These are phyloP conservation scores for Amphiura filiformis DNA, from an alignment of 35 echinoderm and acorn worm species.

Conservation along the genomic window DNA sequence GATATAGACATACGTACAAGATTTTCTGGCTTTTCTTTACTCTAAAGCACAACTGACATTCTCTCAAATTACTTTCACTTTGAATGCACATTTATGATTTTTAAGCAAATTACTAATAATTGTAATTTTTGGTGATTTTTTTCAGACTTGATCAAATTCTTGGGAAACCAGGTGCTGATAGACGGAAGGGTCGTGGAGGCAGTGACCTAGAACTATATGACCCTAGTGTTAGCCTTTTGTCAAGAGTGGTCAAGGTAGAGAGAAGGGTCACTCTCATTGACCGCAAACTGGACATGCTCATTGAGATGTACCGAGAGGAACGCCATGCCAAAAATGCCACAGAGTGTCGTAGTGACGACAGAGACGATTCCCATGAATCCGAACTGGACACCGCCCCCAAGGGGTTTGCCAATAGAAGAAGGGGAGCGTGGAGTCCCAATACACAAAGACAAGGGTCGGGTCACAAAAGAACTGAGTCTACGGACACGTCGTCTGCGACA, in stretches of 20 bases:
- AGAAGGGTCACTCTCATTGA: slow-evolving; percentile 90
- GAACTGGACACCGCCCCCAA: slow-evolving; percentile 59
- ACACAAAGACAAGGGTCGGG: slow-evolving; percentile 40
- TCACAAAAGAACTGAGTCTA: slow-evolving; percentile 43
- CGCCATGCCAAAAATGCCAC: slow-evolving; percentile 60
- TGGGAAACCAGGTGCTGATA: slow-evolving; percentile 63
- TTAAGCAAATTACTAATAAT: too few species aligned
- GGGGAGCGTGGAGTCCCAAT: slow-evolving; percentile 73
- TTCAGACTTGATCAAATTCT: slow-evolving; percentile 84
- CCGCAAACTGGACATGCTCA: slow-evolving; percentile 95
- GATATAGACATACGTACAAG: too few species aligned
- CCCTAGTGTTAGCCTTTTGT: slow-evolving; percentile 75
- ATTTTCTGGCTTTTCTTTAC: too few species aligned
- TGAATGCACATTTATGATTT: too few species aligned
- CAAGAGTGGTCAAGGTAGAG: slow-evolving; percentile 91
- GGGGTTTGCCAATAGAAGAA: slow-evolving; percentile 47
- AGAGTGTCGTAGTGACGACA: slow-evolving; percentile 34
- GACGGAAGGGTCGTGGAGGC: slow-evolving; percentile 71
- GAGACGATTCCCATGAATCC: slow-evolving; percentile 40
- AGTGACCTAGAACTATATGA: slow-evolving; percentile 84
- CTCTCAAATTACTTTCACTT: too few species aligned
- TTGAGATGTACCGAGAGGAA: slow-evolving; percentile 95
- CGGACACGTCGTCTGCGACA: slow-evolving; percentile 77
- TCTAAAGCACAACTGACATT: too few species aligned
- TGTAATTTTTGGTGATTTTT: slow-evolving; percentile 2